These are phyloP conservation scores for Drosophila aff. DNA, from an alignment of 1,140 invertebrate species.

Conservation along the genomic window DNA sequence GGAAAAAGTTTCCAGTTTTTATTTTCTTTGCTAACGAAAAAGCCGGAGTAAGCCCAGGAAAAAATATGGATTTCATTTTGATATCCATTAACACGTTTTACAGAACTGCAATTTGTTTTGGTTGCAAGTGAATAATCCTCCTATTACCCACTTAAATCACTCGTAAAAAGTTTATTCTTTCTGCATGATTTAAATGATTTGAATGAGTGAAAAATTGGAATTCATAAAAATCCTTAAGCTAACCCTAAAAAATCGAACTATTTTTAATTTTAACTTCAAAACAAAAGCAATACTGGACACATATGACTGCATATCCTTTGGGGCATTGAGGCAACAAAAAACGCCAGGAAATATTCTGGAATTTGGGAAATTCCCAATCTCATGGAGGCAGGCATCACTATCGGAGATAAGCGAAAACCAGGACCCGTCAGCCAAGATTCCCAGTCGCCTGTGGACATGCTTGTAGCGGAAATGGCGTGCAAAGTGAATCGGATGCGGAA, in stretches of 20 bases:
- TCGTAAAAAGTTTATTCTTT: accelerated
- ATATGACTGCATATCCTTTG: neutral
- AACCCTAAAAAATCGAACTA: too few species aligned
- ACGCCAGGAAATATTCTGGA: slow-evolving; percentile 21
- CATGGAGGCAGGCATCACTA: slow-evolving; percentile 33
- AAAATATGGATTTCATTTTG: slow-evolving; percentile 5
- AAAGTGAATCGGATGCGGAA: slow-evolving; percentile 77
- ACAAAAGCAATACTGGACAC: neutral
- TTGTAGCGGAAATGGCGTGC: slow-evolving; percentile 77
- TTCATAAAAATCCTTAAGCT: neutral
- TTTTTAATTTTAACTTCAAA: neutral
- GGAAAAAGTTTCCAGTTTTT: slow-evolving; percentile 1
- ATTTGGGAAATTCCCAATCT: slow-evolving; percentile 34
- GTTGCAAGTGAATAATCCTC: neutral
- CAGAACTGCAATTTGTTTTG: neutral
- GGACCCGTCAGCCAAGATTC: slow-evolving; percentile 18
- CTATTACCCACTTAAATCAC: neutral
- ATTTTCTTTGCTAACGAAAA: neutral
- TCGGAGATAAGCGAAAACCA: slow-evolving; percentile 37
- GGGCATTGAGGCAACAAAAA: neutral
- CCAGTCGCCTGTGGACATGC: slow-evolving; percentile 51
- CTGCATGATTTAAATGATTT: too few species aligned
- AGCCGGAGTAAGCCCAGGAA: neutral
- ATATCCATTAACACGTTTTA: neutral
- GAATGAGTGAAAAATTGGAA: neutral